phyloP scores from a whole-genome alignment of 1,140 invertebrate species.

The Drosophila sechellia region DNA sequence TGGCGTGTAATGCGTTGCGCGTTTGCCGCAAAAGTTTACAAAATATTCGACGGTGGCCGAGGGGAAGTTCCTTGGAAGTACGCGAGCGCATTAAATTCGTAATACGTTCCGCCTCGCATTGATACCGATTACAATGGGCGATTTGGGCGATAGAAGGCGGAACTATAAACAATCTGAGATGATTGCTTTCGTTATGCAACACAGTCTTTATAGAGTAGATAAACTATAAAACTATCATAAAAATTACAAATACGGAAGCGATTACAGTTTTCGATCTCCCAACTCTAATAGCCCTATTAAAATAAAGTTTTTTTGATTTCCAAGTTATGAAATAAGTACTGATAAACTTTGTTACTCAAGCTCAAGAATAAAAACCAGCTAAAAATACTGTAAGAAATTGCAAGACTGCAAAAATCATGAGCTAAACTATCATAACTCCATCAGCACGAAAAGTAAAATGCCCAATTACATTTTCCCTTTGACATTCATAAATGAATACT shows the following conservation, averaged over 20 bases:
- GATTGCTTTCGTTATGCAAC: constrained; percentile 6
- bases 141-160: constrained; percentile 22
- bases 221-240: background rate
- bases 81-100: constrained; percentile 79
- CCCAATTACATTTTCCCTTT: no score
- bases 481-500: no score
- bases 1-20: constrained; percentile 68
- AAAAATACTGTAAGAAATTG: no score
- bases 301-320: background rate
- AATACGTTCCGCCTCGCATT: constrained; percentile 74
- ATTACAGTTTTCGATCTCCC: background rate
- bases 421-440: no score
- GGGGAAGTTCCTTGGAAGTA: constrained; percentile 63
- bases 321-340: background rate
- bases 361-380: no score
- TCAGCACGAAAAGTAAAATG: no score
- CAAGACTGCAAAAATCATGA: no score
- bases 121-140: constrained; percentile 51
- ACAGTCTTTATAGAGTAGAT: background rate
- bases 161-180: constrained; percentile 30
- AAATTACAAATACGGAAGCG: constrained; percentile 4
- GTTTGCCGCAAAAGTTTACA: constrained; percentile 75
- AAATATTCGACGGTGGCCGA: constrained; percentile 37
- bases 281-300: background rate
- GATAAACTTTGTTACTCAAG: background rate